Conservation (phyloP, 2,113 vertebrate species). For the Condylura cristata region DNA sequence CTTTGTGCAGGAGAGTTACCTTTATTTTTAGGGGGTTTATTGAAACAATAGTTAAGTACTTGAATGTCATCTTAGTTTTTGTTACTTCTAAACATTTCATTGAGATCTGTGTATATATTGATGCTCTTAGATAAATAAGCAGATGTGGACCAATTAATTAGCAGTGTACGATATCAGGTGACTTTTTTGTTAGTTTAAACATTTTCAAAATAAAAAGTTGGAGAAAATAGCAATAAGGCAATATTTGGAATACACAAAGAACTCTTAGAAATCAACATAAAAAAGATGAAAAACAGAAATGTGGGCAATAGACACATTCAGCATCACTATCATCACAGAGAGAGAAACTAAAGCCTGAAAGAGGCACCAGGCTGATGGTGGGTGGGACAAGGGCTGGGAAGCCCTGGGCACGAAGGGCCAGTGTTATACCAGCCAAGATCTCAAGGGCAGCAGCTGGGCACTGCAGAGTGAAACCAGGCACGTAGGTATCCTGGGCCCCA, state of each 20-base stretch:
- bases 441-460: not conserved
- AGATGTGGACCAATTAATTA: not conserved
- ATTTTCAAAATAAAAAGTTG: not conserved
- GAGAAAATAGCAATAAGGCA: not conserved
- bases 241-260: not conserved
- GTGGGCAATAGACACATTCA: not conserved
- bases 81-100: not conserved
- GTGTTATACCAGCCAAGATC: no score
- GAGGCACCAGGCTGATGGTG: not conserved
- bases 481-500: not conserved
- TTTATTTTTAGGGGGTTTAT: not conserved
- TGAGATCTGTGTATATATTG: not conserved
- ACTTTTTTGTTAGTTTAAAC: slow-evolving; percentile 2
- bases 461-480: not conserved
- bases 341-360: not conserved
- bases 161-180: not conserved
- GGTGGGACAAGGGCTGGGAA: not conserved
- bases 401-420: no score
- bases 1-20: not conserved
- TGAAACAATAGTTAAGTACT: not conserved
- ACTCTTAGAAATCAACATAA: not conserved
- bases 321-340: not conserved
- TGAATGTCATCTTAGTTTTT: not conserved
- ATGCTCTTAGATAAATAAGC: not conserved
- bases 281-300: slow-evolving; percentile 1